These are phyloP conservation scores for Camponotus pennsylvanicus DNA, from an alignment of 1,140 invertebrate species.

Conservation along the genomic window DNA sequence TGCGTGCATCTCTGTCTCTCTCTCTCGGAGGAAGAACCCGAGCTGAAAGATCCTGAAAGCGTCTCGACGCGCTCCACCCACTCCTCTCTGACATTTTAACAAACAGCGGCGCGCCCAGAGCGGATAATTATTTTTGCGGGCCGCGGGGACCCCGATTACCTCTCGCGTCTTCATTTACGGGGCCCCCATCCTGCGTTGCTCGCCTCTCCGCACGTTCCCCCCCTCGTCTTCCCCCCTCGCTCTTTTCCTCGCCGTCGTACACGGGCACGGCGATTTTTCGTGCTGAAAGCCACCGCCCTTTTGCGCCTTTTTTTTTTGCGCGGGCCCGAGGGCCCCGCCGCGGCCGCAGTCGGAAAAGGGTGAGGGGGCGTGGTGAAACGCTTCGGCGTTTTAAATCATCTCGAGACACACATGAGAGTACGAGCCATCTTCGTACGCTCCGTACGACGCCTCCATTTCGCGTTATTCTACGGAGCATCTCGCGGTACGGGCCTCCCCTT, in stretches of 20 bases:
- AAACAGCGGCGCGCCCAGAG: constrained; percentile 80
- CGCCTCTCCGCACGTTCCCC: neutral
- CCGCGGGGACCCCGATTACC: constrained; percentile 71
- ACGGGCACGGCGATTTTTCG: constrained; percentile 78
- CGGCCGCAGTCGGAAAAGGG: constrained; percentile 59
- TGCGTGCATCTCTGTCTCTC: neutral
- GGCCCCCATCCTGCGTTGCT: constrained; percentile 13
- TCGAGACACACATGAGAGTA: constrained; percentile 73
- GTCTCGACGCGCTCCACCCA: constrained; percentile 78
- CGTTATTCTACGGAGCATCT: constrained; percentile 50
- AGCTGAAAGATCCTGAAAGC: constrained; percentile 75
- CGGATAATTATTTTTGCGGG: constrained; percentile 82
- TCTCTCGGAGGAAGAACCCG: constrained; percentile 41
- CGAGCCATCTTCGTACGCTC: constrained; percentile 67
- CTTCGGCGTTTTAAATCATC: constrained; percentile 83
- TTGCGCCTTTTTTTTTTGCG: constrained; percentile 74
- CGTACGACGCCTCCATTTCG: constrained; percentile 70
- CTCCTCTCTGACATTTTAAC: constrained; percentile 81
- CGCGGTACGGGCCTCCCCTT: constrained; percentile 51
- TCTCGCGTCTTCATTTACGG: constrained; percentile 84
- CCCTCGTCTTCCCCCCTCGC: neutral
- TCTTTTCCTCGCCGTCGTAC: constrained; percentile 45
- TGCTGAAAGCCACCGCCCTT: constrained; percentile 72
- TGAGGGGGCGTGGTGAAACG: constrained; percentile 64
- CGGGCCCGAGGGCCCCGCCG: constrained; percentile 71